These are phyloP conservation scores for Charina bottae DNA, from an alignment of 2,113 vertebrate species.

Conservation along the genomic window DNA sequence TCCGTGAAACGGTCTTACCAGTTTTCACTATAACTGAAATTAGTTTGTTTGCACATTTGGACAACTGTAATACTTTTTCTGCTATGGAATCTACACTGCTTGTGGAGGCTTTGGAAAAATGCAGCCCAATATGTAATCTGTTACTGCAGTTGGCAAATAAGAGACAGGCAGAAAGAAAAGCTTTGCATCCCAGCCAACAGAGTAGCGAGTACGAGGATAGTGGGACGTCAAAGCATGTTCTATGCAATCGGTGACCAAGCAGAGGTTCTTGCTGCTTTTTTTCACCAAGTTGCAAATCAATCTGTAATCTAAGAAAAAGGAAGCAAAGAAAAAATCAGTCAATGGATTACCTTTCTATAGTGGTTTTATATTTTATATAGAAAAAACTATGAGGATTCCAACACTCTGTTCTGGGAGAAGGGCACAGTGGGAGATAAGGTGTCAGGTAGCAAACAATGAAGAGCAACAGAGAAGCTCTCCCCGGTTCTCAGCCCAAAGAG, in stretches of 20 bases:
- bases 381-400: not conserved
- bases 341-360: not conserved
- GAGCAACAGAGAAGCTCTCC: not conserved
- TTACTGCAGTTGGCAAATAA: slow-evolving; percentile 74
- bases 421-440: not conserved
- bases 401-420: not conserved
- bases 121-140: slow-evolving; percentile 64
- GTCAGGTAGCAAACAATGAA: not conserved
- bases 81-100: not conserved
- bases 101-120: not conserved
- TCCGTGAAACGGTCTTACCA: not conserved
- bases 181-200: slow-evolving; percentile 71
- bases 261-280: slow-evolving; percentile 42
- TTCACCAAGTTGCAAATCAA: rapidly evolving
- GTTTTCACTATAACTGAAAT: not conserved
- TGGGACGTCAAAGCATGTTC: slow-evolving; percentile 72
- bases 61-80: not conserved
- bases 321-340: not conserved
- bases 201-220: slow-evolving; percentile 73
- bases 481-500: not conserved
- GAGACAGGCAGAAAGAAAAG: slow-evolving; percentile 65
- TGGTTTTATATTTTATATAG: not conserved
- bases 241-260: slow-evolving; percentile 74
- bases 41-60: not conserved
- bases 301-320: not conserved